Percentiles rank a stretch among this genome's conserved stretches.
phyloP scores from a whole-genome alignment of 2,797 vertebrate species.

The Mus caroli region DNA sequence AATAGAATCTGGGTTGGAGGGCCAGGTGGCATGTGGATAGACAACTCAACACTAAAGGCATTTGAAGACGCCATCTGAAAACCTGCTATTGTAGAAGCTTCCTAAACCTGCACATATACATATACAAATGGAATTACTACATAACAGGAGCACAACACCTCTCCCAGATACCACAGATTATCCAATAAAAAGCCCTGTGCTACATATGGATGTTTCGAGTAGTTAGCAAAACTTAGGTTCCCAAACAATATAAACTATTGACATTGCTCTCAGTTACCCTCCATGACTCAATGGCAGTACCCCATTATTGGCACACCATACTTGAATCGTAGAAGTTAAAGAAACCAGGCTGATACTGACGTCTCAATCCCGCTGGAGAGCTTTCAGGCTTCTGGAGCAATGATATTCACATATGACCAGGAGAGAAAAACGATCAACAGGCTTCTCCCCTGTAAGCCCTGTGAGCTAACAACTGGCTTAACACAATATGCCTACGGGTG shows the following conservation, averaged over 20 bases:
- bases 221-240: background rate
- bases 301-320: background rate
- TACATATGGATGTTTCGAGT: background rate
- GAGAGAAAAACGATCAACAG: background rate
- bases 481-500: no score
- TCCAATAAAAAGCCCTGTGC: background rate
- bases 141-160: background rate
- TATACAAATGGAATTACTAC: no score
- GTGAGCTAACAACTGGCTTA: background rate
- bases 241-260: background rate
- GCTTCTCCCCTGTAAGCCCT: background rate
- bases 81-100: background rate
- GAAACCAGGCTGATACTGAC: background rate
- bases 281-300: background rate
- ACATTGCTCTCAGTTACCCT: background rate
- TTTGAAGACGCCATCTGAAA: background rate
- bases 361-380: background rate
- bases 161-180: background rate
- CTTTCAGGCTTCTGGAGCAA: background rate
- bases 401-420: no score
- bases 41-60: background rate
- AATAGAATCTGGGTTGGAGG: background rate
- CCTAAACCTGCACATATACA: background rate
- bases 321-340: background rate
- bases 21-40: background rate